Conservation (phyloP, 2,888 invertebrate species). For the Thereva unica region DNA sequence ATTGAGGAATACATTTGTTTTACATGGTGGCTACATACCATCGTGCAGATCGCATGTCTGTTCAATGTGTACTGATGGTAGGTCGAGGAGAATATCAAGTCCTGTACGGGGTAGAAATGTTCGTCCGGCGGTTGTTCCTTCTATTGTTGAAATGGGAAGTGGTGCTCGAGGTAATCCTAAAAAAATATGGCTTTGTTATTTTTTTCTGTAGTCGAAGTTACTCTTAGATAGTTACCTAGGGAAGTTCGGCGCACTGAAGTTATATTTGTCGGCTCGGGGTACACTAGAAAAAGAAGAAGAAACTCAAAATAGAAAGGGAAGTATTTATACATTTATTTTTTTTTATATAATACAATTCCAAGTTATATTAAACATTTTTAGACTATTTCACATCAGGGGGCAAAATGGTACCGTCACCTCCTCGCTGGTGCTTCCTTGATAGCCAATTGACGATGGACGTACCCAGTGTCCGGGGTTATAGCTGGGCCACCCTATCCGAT, state of each 20-base stretch:
- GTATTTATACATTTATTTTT: background rate
- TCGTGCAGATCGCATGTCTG: slow-evolving; percentile 80
- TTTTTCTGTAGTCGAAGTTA: background rate
- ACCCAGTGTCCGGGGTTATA: too few relatives aligned
- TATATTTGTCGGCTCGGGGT: slow-evolving; percentile 51
- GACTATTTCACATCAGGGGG: too few relatives aligned
- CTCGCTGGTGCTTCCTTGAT: too few relatives aligned
- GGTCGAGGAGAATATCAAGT: slow-evolving; percentile 71
- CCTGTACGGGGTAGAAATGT: slow-evolving; percentile 64
- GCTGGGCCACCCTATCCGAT: too few relatives aligned
- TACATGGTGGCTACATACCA: slow-evolving; percentile 60
- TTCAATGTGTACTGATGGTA: slow-evolving; percentile 72
- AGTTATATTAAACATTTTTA: too few relatives aligned
- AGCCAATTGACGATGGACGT: too few relatives aligned
- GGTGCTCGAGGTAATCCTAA: slow-evolving; percentile 46
- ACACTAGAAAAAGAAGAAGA: slow-evolving; percentile 46
- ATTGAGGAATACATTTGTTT: slow-evolving; percentile 13
- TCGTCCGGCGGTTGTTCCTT: slow-evolving; percentile 45
- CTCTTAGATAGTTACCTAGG: slow-evolving; percentile 39
- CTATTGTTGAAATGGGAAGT: slow-evolving; percentile 52
- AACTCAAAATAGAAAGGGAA: background rate
- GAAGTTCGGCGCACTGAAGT: slow-evolving; percentile 50
- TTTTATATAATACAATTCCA: too few relatives aligned
- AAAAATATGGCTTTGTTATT: slow-evolving; percentile 10
- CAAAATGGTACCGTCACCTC: too few relatives aligned